These are phyloP conservation scores for Polydesmus complanatus DNA, from an alignment of 2,888 invertebrate species.

Conservation along the genomic window DNA sequence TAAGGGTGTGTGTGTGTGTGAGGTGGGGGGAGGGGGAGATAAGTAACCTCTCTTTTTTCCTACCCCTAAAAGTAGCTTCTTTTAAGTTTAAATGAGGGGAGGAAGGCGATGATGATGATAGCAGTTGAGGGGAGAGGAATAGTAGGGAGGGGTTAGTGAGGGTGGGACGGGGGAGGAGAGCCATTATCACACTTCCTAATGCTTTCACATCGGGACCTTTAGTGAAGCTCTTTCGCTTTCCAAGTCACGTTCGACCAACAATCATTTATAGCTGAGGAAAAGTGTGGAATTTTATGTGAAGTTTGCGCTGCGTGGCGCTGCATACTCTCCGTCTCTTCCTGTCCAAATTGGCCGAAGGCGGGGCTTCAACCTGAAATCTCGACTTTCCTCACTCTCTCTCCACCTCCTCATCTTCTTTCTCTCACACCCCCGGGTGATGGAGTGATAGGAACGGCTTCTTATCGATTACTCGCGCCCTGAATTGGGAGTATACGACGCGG, in stretches of 20 bases:
- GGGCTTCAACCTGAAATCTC: too few species aligned
- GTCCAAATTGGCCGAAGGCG: neutral
- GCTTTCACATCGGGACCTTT: neutral
- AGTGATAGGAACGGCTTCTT: too few species aligned
- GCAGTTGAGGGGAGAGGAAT: neutral
- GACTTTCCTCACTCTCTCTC: too few species aligned
- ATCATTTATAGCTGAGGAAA: neutral
- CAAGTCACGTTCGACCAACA: neutral
- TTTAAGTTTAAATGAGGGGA: neutral
- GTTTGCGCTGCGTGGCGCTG: neutral
- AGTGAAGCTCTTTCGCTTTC: neutral
- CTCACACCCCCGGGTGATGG: too few species aligned
- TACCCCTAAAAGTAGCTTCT: too few species aligned
- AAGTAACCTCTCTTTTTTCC: too few species aligned
- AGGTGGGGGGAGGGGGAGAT: too few species aligned
- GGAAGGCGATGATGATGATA: neutral
- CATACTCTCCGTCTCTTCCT: too few species aligned
- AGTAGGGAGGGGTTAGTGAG: neutral
- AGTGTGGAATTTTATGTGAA: neutral
- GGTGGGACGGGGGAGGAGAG: neutral
- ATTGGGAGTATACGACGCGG: too few species aligned
- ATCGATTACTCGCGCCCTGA: too few species aligned
- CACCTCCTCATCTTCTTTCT: too few species aligned
- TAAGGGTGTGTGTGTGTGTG: neutral
- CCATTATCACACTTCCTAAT: neutral